Conservation (phyloP, 2,797 vertebrate genomes). For the Okamejei kenojei region DNA sequence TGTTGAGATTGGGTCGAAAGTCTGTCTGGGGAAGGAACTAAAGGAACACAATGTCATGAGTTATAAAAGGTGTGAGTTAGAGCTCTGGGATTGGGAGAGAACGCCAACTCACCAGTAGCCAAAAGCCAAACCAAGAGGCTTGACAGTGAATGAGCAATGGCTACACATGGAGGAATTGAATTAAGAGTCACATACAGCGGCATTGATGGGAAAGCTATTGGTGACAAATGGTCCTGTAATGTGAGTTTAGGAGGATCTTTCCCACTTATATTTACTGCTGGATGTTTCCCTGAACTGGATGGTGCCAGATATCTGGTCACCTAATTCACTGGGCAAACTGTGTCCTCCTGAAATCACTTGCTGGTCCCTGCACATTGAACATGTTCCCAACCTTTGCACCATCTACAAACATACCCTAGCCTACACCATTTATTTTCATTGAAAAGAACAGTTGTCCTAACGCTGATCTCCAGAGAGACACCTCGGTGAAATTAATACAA, state of each 20-base stretch:
- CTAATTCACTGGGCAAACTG: background rate
- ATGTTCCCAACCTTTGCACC: no score
- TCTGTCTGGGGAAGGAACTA: background rate
- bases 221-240: background rate
- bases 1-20: background rate
- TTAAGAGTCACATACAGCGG: background rate
- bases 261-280: background rate
- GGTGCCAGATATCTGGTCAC: background rate
- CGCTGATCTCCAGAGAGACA: background rate
- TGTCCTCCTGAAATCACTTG: background rate
- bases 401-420: no score
- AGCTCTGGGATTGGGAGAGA: background rate
- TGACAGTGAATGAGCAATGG: background rate
- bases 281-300: background rate
- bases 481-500: background rate
- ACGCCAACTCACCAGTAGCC: background rate
- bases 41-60: background rate
- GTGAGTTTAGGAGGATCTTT: background rate
- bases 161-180: background rate
- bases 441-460: slow-evolving; percentile 1
- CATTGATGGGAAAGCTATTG: background rate
- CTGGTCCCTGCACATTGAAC: background rate
- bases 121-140: background rate
- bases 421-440: no score
- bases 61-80: background rate